Evolutionary conservation across 2,888 invertebrate genomes (phyloP), one percentile per base, ranked within the genome.

Genomic region (Endomychus coccineus): DNA sequence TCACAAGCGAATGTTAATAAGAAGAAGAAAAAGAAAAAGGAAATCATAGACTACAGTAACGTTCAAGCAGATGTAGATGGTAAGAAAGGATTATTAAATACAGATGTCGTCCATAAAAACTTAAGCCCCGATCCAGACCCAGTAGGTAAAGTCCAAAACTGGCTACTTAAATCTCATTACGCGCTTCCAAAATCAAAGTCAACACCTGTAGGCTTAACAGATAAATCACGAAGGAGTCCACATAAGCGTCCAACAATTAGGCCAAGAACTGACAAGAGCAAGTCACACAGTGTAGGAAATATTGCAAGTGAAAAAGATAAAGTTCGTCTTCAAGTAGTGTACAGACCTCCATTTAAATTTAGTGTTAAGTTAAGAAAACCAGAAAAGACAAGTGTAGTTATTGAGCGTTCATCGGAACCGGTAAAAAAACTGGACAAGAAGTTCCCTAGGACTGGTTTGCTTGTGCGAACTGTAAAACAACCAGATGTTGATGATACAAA

Each of bases 111-210:
- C 10, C 68, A 61, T 43, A 54, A 56, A 37, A 56, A 56, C 7
- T 50, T 62, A 32, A 59, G 63, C 2, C 60, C 61, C 3, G 67
- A 67, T 42, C 53, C 69, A 1, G 75, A 76, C 56, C 71, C 76
- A 55, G 64, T 80, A 42, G 82, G 82, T 12, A 88, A 87, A 65
- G 88, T 88, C n/a, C 83, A 87, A 52, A 83, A 83, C 51, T 88
- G 88, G 88, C 66, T 88, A 34, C 63, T 87, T 34, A 84, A 83
- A 43, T 83, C 84, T 1, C 83, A 81, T 34, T 71, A 87, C 54
- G n/a, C n/a, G n/a, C n/a, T n/a, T n/a, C 81, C 84, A 5, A 88
- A 88, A 62, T 87, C 87, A 17, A 87, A 88, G 60, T 88, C 87
- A 1, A 87, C 86, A 1, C 87, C 88, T 0, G 77, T 82, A 2